Evolutionary conservation across 2,888 invertebrate genomes (phyloP), one percentile per base, ranked within the genome.

Genomic region (Baccha elongata): DNA sequence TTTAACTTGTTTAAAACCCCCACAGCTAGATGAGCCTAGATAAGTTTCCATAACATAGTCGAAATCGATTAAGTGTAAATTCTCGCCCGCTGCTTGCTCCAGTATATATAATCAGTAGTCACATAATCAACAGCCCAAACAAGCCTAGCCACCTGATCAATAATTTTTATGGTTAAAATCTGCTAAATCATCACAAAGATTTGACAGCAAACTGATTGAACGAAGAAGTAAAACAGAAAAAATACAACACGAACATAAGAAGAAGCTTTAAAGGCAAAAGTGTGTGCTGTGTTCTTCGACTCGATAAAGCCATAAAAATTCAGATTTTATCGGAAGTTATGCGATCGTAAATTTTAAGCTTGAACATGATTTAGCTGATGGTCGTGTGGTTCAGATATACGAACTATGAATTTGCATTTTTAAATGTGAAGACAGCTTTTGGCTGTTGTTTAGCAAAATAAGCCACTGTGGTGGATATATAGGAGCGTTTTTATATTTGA

Each of bases 281-380:
- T 23, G 13, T 23, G 46, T 29, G 8, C 15, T 55, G 46, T 65
- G 81, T 75, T 67, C 72, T 75, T 67, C 72, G 62, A 62, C 65
- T 53, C 76, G 76, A 68, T 78, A 83, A 83, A 83, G 78, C 52
- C 78, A 83, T 83, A 78, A 78, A 83, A 83, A 78, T 83, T 83
- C 83, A 55, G 72, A 83, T 83, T 83, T 78, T 78, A 83, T 83
- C 78, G 78, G 55, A 78, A 83, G 72, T 83, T 83, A 83, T 83
- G 83, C 21, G 83, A 83, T 83, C 83, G 83, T 83, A 83, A 83
- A 83, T 83, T 83, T 67, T 72, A 52, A 62, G 29, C n/a, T 68
- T 67, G 68, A 78, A 78, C 78, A 83, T 83, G 83, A 83, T 83
- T 83, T 83, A 83, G 68, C 64, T 50, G 83, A 21, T 83, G 76